Conservation (phyloP, 1,140 invertebrate genomes). For the Megalopta genalis region DNA sequence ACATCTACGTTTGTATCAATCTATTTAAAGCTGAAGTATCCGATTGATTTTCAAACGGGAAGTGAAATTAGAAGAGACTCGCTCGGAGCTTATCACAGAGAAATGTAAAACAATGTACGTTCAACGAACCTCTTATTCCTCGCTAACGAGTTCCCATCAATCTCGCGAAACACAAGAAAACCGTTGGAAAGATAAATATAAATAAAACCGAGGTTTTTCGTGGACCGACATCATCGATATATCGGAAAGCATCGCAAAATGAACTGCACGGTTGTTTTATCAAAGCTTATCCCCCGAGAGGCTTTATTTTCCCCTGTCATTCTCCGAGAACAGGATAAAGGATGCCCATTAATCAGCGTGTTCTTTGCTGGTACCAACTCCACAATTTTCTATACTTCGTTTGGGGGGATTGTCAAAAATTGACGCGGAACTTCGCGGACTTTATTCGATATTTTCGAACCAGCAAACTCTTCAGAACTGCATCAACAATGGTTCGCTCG, state of each 20-base stretch:
- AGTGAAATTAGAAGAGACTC: background rate
- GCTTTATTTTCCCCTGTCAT: background rate
- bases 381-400: background rate
- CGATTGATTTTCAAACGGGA: background rate
- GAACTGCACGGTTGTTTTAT: conserved; percentile 12
- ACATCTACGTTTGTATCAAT: no score
- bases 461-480: no score
- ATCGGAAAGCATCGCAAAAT: conserved; percentile 4
- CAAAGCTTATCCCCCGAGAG: conserved; percentile 1
- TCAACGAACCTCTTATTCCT: no score
- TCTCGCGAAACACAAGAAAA: background rate
- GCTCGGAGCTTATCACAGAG: background rate
- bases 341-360: conserved; percentile 23
- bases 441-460: background rate
- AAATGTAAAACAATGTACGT: background rate
- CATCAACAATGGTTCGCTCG: no score
- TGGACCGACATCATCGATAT: conserved; percentile 8
- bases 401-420: background rate
- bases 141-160: conserved; percentile 5
- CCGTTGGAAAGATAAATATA: conserved; percentile 21
- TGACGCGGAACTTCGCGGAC: background rate
- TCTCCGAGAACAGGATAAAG: conserved; percentile 5
- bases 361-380: conserved; percentile 14
- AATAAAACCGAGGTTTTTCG: conserved; percentile 6
- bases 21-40: no score